A percentile compares a stretch with the other conserved stretches of the same genome.
Conservation (phyloP, 1,140 invertebrate genomes). For the Nebria ingens region DNA sequence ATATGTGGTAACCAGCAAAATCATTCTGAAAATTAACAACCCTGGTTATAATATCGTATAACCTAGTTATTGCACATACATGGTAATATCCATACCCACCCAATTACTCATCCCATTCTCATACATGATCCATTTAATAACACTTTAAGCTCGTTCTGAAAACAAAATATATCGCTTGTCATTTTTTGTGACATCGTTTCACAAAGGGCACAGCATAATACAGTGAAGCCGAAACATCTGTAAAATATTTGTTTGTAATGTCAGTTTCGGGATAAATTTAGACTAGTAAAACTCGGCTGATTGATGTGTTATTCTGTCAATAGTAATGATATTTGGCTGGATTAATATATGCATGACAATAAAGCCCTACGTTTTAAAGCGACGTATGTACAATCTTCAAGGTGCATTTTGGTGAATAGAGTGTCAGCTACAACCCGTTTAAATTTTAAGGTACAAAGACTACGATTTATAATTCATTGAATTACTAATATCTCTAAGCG, state of each 20-base stretch:
- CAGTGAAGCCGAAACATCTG: too few relatives aligned
- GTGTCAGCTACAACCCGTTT: neutral
- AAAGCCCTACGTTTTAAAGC: neutral
- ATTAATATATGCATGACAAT: neutral
- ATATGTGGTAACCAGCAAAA: neutral
- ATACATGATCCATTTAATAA: neutral
- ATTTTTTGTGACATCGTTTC: too few relatives aligned
- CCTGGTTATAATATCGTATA: neutral
- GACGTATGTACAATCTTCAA: neutral
- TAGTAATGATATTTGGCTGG: neutral
- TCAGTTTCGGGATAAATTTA: too few relatives aligned
- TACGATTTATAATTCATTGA: neutral
- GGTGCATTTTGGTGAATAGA: neutral
- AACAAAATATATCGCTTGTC: too few relatives aligned
- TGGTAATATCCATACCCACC: too few relatives aligned
- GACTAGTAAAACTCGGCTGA: neutral
- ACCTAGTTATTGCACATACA: too few relatives aligned
- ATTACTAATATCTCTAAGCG: too few relatives aligned
- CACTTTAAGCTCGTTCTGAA: neutral
- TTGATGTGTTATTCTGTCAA: neutral
- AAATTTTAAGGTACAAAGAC: neutral
- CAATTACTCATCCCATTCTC: too few relatives aligned
- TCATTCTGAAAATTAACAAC: neutral
- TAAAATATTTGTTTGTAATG: too few relatives aligned
- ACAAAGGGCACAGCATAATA: too few relatives aligned